Conservation (phyloP, 2,113 vertebrate species). For the Syngnathoides biaculeatus region DNA sequence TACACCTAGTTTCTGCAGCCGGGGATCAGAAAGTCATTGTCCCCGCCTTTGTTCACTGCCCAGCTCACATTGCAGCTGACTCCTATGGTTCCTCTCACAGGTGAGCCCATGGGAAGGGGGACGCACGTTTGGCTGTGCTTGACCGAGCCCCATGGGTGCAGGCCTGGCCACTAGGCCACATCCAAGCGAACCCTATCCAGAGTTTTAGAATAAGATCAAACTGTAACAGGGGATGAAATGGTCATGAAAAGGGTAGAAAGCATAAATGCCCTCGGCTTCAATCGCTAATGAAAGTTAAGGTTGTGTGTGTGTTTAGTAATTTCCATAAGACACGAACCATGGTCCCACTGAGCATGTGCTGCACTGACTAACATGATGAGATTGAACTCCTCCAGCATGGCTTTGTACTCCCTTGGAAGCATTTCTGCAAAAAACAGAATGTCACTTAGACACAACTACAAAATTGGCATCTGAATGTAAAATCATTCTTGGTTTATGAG, state of each 20-base stretch:
- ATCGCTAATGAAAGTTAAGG: neutral
- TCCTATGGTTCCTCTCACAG: no score
- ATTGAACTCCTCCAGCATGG: conserved; percentile 60
- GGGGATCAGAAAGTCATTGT: no score
- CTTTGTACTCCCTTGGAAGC: conserved; percentile 54
- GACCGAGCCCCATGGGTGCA: no score
- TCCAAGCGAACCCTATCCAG: no score
- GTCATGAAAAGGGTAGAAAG: neutral
- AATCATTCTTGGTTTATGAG: neutral
- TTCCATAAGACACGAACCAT: conserved; percentile 61
- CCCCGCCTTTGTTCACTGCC: no score
- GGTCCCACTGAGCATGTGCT: conserved; percentile 72
- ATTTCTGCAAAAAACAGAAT: conserved; percentile 46
- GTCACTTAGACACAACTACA: neutral
- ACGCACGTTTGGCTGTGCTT: no score
- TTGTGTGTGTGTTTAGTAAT: neutral
- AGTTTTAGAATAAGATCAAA: no score
- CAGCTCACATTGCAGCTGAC: no score
- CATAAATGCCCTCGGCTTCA: neutral
- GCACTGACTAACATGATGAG: conserved; percentile 44
- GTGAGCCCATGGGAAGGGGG: no score
- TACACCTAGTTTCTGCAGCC: no score
- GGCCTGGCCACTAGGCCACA: no score
- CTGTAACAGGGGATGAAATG: neutral
- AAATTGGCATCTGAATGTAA: neutral